These are phyloP conservation scores for Siniperca scherzeri DNA, from an alignment of 2,797 vertebrate species.

Conservation along the genomic window DNA sequence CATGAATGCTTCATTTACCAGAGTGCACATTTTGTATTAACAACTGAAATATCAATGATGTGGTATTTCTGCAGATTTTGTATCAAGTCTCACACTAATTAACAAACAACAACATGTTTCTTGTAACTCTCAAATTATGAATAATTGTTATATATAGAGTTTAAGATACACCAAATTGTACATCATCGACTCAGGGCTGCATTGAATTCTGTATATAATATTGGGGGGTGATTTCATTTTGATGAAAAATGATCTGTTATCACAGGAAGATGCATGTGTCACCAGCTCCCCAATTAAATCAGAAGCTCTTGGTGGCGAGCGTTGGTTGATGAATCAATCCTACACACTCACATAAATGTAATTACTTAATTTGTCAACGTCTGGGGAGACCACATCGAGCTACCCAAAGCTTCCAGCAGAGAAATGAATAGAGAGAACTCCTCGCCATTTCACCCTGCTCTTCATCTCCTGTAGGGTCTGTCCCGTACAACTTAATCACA, in stretches of 20 bases:
- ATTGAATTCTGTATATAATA: conserved; percentile 24
- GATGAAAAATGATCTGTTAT: conserved; percentile 67
- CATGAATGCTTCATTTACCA: neutral
- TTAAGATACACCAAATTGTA: neutral
- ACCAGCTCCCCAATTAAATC: conserved; percentile 70
- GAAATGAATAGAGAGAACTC: conserved; percentile 39
- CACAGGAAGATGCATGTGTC: conserved; percentile 67
- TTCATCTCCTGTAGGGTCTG: conserved; percentile 40
- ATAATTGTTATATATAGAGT: conserved; percentile 11
- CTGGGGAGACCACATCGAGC: conserved; percentile 54
- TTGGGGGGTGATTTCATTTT: conserved; percentile 59
- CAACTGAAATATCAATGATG: conserved; percentile 32
- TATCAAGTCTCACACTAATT: conserved; percentile 12
- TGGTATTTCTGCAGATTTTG: conserved; percentile 16
- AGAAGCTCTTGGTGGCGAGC: conserved; percentile 58
- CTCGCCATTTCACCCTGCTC: conserved; percentile 34
- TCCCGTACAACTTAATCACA: conserved; percentile 61
- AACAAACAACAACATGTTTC: conserved; percentile 21
- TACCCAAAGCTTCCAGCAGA: conserved; percentile 36
- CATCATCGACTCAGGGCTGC: conserved; percentile 2
- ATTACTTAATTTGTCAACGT: conserved; percentile 85
- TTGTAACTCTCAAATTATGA: conserved; percentile 19
- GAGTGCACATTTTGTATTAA: conserved; percentile 5
- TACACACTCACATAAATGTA: conserved; percentile 79
- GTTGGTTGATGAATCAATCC: conserved; percentile 76